Percentiles rank a stretch among this genome's conserved stretches.
Evolutionary conservation across 2,113 vertebrate species (phyloP).

Genomic region (Herpailurus yagouaroundi): DNA sequence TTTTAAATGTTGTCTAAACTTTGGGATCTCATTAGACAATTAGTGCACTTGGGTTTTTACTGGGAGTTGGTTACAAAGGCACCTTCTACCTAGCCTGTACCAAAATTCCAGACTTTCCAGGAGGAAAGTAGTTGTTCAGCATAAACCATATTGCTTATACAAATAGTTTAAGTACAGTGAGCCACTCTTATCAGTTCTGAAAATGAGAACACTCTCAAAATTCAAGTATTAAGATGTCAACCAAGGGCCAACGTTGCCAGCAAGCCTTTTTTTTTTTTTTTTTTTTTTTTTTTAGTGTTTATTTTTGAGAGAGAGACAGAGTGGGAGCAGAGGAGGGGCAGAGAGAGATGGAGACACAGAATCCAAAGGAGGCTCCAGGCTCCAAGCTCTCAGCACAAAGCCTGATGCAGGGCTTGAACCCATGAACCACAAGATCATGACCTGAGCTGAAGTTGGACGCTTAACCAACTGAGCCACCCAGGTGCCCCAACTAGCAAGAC

Average conservation of each 20-base stretch:
- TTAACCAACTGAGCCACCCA: too few relatives aligned
- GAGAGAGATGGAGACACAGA: too few relatives aligned
- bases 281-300: too few relatives aligned
- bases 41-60: not conserved
- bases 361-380: too few relatives aligned
- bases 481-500: too few relatives aligned
- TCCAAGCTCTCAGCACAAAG: too few relatives aligned
- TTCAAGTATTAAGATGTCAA: not conserved
- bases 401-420: too few relatives aligned
- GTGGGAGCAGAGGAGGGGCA: too few relatives aligned
- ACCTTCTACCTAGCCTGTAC: not conserved
- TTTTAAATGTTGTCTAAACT: not conserved
- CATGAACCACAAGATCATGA: too few relatives aligned
- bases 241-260: not conserved
- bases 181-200: not conserved
- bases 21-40: not conserved
- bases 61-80: not conserved
- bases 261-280: not conserved
- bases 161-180: not conserved
- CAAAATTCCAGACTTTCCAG: conserved; percentile 2
- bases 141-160: not conserved
- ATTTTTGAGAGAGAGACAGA: too few relatives aligned
- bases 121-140: not conserved
- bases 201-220: not conserved
- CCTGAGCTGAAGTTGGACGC: too few relatives aligned